Percentiles rank a stretch among this genome's conserved stretches.
These are phyloP conservation scores for Drosophila parvula DNA, from an alignment of 1,140 invertebrate genomes.

Conservation along the genomic window DNA sequence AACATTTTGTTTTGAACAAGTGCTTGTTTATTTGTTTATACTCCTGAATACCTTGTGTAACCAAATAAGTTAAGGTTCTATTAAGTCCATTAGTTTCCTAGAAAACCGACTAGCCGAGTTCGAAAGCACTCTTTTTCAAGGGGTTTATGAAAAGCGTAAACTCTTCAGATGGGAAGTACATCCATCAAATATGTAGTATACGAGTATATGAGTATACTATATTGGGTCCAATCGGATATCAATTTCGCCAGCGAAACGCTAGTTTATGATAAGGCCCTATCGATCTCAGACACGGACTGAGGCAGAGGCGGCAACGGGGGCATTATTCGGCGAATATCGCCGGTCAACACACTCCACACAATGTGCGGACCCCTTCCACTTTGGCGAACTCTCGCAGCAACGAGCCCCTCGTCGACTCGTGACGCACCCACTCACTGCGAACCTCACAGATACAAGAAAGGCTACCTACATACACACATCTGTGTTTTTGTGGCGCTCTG, in stretches of 20 bases:
- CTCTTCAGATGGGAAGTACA: constrained; percentile 13
- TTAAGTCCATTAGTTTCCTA: neutral
- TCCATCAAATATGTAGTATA: constrained; percentile 10
- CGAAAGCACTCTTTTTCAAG: constrained; percentile 7
- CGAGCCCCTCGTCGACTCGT: constrained; percentile 50
- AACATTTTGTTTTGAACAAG: neutral
- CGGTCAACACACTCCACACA: constrained; percentile 44
- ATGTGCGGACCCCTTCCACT: constrained; percentile 22
- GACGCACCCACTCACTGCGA: constrained; percentile 40
- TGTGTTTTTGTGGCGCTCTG: constrained; percentile 13
- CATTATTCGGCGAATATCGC: constrained; percentile 1
- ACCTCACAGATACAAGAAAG: constrained; percentile 14
- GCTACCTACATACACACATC: neutral
- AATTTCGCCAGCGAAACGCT: constrained; percentile 19
- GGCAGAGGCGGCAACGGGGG: constrained; percentile 7
- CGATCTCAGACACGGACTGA: constrained; percentile 16
- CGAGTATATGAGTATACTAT: constrained; percentile 3
- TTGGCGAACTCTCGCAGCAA: constrained; percentile 17
- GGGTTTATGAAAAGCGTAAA: constrained; percentile 1
- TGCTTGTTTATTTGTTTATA: neutral
- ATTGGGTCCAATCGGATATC: constrained; percentile 26
- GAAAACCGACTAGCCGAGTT: constrained; percentile 29
- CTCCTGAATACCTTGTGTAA: neutral
- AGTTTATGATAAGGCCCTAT: constrained; percentile 32
- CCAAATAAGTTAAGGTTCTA: neutral